Base-by-base conservation (phyloP, 92 coral and sea anemone genomes). In the Blastomussa wellsi region DNA sequence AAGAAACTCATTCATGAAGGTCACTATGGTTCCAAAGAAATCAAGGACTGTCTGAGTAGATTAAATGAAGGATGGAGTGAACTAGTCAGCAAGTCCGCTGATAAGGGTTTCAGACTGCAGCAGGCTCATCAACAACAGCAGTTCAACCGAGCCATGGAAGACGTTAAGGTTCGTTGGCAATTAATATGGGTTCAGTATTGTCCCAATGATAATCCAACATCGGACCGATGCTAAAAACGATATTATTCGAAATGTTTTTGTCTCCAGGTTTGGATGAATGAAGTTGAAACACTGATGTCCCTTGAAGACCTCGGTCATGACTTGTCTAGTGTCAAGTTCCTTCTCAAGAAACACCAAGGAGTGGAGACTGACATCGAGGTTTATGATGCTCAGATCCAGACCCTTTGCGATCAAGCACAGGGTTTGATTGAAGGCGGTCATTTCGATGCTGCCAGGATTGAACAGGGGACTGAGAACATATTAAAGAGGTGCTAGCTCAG, bases 221-320 rank as follows among this genome's bases (percentile, higher is more conserved):
- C 28, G 33, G 53, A 48, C 16, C 22, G 2, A 15, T 51, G 4
- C 4, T 12, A 51, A 1, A 51, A 51, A 14, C 0, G 22, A 17
- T 31, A 22, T 36, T 68, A 3, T 35, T 4, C 0, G 17, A 4
- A 28, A 3, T 74, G 12, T 48, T 78, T 20, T n/a, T 29, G 5
- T 71, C 62, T 10, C 19, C 60, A 67, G 51, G 84, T 89, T 67
- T 96, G 98, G 98, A 92, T 94, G 93, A 92, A 91, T 51, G 98
- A 96, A 19, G 87, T 91, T 8, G 98, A 94, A 83, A 90, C 98
- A 14, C 78, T 96, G 29, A 94, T 96, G 51, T 91, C 95, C 29
- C 93, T 95, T 33, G 95, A 92, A 78, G 96, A 96, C 84, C 82
- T 90, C 47, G 98, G 98, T 3, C 95, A 92, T 60, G 95, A 91